These are phyloP conservation scores for Nicator chloris DNA, from an alignment of 2,113 vertebrate genomes.

Conservation along the genomic window DNA sequence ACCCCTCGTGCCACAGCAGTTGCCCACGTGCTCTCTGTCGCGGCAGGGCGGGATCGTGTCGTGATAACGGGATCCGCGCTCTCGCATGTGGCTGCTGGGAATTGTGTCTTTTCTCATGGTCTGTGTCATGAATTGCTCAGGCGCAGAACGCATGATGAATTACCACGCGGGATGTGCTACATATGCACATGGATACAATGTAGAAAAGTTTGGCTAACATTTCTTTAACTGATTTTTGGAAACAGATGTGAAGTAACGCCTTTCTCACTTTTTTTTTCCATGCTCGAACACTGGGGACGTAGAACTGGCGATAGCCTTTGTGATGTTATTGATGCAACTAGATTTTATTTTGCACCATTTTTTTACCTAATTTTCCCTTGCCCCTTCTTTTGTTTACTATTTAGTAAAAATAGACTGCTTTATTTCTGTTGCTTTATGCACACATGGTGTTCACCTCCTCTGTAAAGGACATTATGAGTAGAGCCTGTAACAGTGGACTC, in stretches of 20 bases:
- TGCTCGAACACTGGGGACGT: background rate
- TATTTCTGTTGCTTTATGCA: background rate
- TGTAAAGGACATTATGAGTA: background rate
- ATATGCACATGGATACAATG: background rate
- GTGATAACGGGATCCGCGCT: background rate
- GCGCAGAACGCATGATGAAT: background rate
- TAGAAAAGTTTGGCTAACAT: background rate
- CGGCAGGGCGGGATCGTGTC: background rate
- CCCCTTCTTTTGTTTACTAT: accelerated
- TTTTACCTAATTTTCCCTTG: accelerated
- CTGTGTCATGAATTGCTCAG: background rate
- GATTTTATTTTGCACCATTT: background rate
- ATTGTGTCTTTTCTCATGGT: accelerated
- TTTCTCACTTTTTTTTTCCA: accelerated
- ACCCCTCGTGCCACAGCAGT: background rate
- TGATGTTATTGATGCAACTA: background rate
- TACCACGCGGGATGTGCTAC: background rate
- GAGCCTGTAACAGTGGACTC: background rate
- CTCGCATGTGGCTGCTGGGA: accelerated
- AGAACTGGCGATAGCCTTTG: background rate
- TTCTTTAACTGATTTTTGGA: background rate
- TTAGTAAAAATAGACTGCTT: background rate
- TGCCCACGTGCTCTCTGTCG: background rate
- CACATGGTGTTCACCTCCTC: background rate
- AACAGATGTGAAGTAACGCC: background rate